Base-by-base conservation (phyloP, 2,797 vertebrate species). In the Netta rufina region DNA sequence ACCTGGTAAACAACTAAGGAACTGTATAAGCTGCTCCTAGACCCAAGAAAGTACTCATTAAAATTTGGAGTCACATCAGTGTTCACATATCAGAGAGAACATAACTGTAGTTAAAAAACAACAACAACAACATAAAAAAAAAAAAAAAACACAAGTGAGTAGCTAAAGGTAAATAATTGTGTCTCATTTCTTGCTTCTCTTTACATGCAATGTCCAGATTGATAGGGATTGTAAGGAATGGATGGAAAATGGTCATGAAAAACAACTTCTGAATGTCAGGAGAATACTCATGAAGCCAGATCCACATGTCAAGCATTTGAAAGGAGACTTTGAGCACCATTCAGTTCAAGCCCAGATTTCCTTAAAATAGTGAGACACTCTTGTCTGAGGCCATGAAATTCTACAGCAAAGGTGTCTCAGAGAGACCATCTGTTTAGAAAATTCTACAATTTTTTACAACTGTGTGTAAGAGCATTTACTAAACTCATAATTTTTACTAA, bases 401-500 rank as follows among this genome's bases (percentile, higher is more conserved):
- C n/a, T 85, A 36, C 41, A 85, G n/a, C 2, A 13, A 57, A 93
- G 57, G 20, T 87, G 54, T 39, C 36, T 80, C 13, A 30, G 28
- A 43, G 24, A 62, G 27, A 62, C 41, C 51, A 38, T n/a, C 56
- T 90, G 75, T 45, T 95, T 66, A 74, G 57, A 79, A 73, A 7
- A 39, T 45, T 91, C 87, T 62, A 51, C 82, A 12, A 76, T 96
- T 92, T 93, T 75, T 54, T 71, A 89, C 81, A 86, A 87, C 60
- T 54, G 3, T 72, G n/a, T 84, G 27, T n/a, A 93, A 97, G 19
- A 85, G 33, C 53, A 94, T 95, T 96, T 92, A 82, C 41, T 91
- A 92, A 94, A 79, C 41, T 80, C 72, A 79, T 96, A 97, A 93
- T 85, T 96, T 89, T 89, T 96, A 90, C 61, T 91, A 96, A 90